These are phyloP conservation scores for Nothobranchius furzeri DNA, from an alignment of 2,113 vertebrate genomes.

Conservation along the genomic window DNA sequence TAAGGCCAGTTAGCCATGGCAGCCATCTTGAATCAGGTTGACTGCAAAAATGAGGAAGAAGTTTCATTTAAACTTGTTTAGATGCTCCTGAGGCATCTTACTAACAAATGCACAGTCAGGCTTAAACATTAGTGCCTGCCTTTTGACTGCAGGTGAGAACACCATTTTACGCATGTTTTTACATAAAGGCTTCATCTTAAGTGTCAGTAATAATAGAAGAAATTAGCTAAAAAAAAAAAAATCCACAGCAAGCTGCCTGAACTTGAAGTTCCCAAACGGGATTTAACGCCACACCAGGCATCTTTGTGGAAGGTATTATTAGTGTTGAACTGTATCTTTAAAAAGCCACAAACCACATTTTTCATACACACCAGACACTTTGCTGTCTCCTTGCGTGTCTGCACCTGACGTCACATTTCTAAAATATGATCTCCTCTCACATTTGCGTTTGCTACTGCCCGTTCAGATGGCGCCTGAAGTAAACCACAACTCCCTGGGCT, in stretches of 20 bases:
- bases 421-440: neutral
- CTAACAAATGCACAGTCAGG: too few species aligned
- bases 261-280: neutral
- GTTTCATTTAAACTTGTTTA: too few species aligned
- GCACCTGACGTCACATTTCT: neutral
- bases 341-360: neutral
- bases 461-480: neutral
- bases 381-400: neutral
- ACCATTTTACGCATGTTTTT: neutral
- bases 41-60: too few species aligned
- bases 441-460: neutral
- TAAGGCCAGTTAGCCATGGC: too few species aligned
- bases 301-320: neutral
- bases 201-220: neutral
- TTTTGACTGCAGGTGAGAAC: neutral
- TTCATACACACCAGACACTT: neutral
- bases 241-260: neutral
- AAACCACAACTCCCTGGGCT: conserved; percentile 5
- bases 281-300: too few species aligned
- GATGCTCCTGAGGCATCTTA: too few species aligned
- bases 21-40: too few species aligned
- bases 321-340: neutral
- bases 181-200: too few species aligned
- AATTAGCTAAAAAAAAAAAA: neutral
- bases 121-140: too few species aligned